phyloP scores from a whole-genome alignment of 2,113 vertebrate genomes.

The Penelope pileata region DNA sequence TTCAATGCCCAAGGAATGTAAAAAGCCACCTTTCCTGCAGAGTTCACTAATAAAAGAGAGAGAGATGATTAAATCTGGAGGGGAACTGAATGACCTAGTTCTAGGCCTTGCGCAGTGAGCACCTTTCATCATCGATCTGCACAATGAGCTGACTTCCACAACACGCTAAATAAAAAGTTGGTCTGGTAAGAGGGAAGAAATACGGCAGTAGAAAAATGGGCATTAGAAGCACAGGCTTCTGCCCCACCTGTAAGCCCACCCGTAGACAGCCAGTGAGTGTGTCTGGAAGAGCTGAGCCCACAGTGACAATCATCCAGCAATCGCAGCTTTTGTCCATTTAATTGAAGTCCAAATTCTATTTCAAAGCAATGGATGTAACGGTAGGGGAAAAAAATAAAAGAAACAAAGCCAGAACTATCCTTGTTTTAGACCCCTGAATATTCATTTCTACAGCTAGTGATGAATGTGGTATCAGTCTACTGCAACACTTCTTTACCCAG shows the following conservation, averaged over 20 bases:
- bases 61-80: not conserved
- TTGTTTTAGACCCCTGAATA: not conserved
- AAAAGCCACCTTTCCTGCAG: not conserved
- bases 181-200: not conserved
- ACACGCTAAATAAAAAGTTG: not conserved
- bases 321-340: not conserved
- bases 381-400: not conserved
- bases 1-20: not conserved
- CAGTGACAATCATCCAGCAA: not conserved
- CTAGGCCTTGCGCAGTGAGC: not conserved
- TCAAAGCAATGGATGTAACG: not conserved
- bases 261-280: not conserved
- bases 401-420: not conserved
- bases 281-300: not conserved
- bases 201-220: not conserved
- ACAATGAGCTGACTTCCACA: fast-evolving
- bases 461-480: not conserved
- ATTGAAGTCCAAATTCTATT: not conserved
- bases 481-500: not conserved
- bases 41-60: not conserved
- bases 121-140: not conserved
- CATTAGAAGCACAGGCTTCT: not conserved
- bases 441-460: not conserved
- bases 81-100: not conserved
- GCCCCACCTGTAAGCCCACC: not conserved